These are phyloP conservation scores for Hydropotes inermis DNA, from an alignment of 2,113 vertebrate species.

Conservation along the genomic window DNA sequence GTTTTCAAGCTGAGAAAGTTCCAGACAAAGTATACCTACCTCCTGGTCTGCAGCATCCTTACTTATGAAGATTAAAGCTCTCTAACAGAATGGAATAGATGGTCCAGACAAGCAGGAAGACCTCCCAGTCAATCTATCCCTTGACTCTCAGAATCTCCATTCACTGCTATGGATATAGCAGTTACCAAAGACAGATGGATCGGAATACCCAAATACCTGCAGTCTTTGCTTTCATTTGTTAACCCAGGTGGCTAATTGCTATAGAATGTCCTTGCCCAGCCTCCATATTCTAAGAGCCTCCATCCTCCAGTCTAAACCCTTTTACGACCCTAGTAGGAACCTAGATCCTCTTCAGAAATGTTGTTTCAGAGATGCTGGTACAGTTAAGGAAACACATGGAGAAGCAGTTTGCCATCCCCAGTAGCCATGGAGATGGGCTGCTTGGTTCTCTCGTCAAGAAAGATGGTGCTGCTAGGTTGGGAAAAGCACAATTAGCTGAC, in stretches of 20 bases:
- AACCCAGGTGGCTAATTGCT: not conserved
- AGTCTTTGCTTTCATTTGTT: not conserved
- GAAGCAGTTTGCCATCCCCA: not conserved
- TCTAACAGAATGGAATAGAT: not conserved
- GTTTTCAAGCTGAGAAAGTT: not conserved
- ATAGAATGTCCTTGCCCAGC: not conserved
- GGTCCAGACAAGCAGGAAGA: not conserved
- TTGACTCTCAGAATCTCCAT: not conserved
- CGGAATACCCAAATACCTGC: not conserved
- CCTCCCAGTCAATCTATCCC: not conserved
- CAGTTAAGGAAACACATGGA: not conserved
- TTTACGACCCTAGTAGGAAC: not conserved
- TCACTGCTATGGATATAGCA: fast-evolving
- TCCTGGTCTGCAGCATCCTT: not conserved
- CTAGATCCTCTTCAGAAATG: not conserved
- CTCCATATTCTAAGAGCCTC: not conserved
- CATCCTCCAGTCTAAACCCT: not conserved
- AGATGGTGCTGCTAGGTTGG: not conserved
- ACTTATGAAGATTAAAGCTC: not conserved
- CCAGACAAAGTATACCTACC: not conserved
- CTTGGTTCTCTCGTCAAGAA: not conserved
- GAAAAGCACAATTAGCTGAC: not conserved
- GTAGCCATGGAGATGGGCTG: not conserved
- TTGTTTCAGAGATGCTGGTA: not conserved
- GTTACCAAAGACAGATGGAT: not conserved